Evolutionary conservation across 2,113 vertebrate genomes (phyloP).

Genomic region (Leptosomus discolor): DNA sequence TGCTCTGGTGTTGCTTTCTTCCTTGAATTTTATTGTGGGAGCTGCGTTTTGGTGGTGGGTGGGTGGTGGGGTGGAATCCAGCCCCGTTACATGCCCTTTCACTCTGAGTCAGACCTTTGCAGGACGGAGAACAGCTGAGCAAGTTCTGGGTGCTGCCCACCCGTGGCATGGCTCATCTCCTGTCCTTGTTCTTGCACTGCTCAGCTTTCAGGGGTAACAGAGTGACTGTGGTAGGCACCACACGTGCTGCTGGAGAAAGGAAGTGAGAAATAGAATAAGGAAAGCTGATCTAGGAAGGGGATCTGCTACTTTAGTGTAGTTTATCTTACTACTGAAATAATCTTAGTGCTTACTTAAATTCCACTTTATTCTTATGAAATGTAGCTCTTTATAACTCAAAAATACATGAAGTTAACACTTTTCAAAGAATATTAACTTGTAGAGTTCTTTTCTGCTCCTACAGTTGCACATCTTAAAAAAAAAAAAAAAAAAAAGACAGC

Average conservation of each 20-base stretch:
- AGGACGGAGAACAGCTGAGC: background rate
- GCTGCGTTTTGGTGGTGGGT: background rate
- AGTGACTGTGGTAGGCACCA: rapidly evolving
- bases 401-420: background rate
- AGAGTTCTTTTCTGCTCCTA: background rate
- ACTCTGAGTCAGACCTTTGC: rapidly evolving
- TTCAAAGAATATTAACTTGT: background rate
- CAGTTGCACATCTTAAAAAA: background rate
- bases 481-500: background rate
- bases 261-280: background rate
- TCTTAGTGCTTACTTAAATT: background rate
- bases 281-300: background rate
- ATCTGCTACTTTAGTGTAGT: background rate
- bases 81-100: rapidly evolving
- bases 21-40: background rate
- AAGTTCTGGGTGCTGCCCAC: background rate
- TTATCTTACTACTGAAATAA: background rate
- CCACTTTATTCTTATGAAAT: background rate
- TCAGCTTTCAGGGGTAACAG: background rate
- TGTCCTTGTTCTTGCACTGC: background rate
- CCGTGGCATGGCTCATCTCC: rapidly evolving
- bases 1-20: background rate
- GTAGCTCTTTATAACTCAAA: background rate
- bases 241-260: background rate
- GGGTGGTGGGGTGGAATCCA: background rate